Evolutionary conservation across 2,113 vertebrate genomes (phyloP).

Genomic region (Ranitomeya imitator): DNA sequence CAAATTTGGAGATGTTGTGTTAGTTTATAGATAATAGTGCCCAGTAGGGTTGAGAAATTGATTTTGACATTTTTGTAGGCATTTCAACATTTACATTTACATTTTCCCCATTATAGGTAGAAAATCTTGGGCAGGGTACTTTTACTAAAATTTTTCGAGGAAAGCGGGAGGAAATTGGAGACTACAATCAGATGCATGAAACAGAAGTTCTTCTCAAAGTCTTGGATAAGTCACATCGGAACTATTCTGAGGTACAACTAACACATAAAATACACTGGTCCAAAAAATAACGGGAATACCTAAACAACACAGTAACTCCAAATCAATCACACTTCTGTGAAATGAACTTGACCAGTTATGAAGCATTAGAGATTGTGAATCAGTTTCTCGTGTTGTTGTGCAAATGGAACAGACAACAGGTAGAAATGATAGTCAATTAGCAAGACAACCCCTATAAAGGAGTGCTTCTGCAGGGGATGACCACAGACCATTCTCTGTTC

Average conservation of each 20-base stretch:
- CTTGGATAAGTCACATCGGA: constrained; percentile 91
- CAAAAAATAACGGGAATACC: too few relatives aligned
- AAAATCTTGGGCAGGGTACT: constrained; percentile 92
- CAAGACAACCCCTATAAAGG: too few relatives aligned
- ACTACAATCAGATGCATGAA: constrained; percentile 88
- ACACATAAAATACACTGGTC: too few relatives aligned
- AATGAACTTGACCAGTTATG: too few relatives aligned
- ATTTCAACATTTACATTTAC: neutral
- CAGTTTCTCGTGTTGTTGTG: too few relatives aligned
- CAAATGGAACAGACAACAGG: too few relatives aligned
- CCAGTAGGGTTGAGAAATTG: neutral
- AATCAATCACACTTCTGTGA: too few relatives aligned
- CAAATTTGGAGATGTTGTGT: neutral
- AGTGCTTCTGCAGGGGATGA: too few relatives aligned
- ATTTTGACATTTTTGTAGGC: neutral
- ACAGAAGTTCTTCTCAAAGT: constrained; percentile 93
- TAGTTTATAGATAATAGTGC: neutral
- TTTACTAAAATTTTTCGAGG: constrained; percentile 97
- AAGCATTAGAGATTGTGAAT: too few relatives aligned
- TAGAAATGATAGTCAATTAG: too few relatives aligned
- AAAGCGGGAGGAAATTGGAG: constrained; percentile 85
- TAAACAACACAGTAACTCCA: too few relatives aligned
- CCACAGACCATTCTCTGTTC: too few relatives aligned
- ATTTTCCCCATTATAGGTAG: constrained; percentile 70
- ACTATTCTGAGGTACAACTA: constrained; percentile 86